Evolutionary conservation across 2,113 vertebrate species (phyloP).

Genomic region (Tor tambroides): DNA sequence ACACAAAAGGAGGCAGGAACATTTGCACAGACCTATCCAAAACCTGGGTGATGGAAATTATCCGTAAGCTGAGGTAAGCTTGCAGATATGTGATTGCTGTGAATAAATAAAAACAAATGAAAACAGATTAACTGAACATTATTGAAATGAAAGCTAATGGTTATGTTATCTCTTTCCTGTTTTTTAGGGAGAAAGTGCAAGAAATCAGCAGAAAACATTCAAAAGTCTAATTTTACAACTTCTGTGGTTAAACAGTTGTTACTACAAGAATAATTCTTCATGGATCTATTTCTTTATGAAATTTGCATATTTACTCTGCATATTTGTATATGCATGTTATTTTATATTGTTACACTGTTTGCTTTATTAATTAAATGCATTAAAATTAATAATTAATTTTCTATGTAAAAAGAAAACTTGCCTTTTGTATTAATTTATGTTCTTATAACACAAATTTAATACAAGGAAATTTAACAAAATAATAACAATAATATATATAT

Average conservation of each 20-base stretch:
- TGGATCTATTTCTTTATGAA: constrained; percentile 39
- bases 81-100: neutral
- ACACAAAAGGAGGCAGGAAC: constrained; percentile 55
- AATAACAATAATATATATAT: neutral
- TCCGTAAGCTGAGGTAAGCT: constrained; percentile 64
- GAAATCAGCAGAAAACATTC: constrained; percentile 31
- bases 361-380: constrained; percentile 14
- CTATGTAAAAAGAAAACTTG: neutral
- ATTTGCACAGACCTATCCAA: constrained; percentile 64
- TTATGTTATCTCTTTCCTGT: neutral
- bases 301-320: constrained; percentile 33
- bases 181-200: constrained; percentile 48
- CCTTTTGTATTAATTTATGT: neutral
- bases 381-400: constrained; percentile 19
- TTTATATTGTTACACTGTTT: neutral
- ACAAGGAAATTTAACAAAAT: neutral
- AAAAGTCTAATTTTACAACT: neutral
- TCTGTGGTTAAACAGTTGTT: neutral
- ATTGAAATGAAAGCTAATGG: neutral
- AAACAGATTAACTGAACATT: neutral
- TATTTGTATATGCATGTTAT: constrained; percentile 47
- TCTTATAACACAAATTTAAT: neutral
- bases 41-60: constrained; percentile 64
- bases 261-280: neutral
- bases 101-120: neutral